A percentile compares a stretch with the other conserved stretches of the same genome.
Evolutionary conservation across 2,888 invertebrate species (phyloP).

Genomic region (Myopa testacea): DNA sequence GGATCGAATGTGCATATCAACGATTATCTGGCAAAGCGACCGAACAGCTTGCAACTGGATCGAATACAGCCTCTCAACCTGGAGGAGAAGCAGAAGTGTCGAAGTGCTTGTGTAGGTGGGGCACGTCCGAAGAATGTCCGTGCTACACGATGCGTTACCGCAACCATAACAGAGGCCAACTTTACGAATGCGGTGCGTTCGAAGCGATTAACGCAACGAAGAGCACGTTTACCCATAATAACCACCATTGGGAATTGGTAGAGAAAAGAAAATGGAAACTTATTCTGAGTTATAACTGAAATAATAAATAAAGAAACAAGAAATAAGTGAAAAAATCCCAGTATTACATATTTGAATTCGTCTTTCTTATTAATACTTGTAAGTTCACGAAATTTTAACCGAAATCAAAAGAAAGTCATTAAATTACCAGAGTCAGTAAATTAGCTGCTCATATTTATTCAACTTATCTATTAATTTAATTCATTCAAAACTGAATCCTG

Average conservation of each 20-base stretch:
- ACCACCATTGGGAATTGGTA: slow-evolving; percentile 47
- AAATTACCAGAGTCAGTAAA: too few species aligned
- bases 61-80: slow-evolving; percentile 59
- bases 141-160: slow-evolving; percentile 9
- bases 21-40: slow-evolving; percentile 61
- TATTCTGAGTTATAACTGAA: too few species aligned
- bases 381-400: too few species aligned
- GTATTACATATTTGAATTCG: too few species aligned
- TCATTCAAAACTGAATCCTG: too few species aligned
- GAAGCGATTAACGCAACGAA: slow-evolving; percentile 53
- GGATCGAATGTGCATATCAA: slow-evolving; percentile 63
- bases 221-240: slow-evolving; percentile 57
- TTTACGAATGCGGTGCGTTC: slow-evolving; percentile 72
- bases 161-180: slow-evolving; percentile 71
- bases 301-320: too few species aligned
- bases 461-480: too few species aligned
- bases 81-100: slow-evolving; percentile 53
- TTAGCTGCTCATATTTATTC: too few species aligned
- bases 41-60: slow-evolving; percentile 66
- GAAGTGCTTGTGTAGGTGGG: slow-evolving; percentile 48
- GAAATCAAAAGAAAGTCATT: too few species aligned
- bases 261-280: not conserved
- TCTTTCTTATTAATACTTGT: too few species aligned
- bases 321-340: too few species aligned
- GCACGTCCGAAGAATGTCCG: slow-evolving; percentile 56